Evolutionary conservation across 2,113 vertebrate species (phyloP).

Genomic region (Seriola rivoliana): DNA sequence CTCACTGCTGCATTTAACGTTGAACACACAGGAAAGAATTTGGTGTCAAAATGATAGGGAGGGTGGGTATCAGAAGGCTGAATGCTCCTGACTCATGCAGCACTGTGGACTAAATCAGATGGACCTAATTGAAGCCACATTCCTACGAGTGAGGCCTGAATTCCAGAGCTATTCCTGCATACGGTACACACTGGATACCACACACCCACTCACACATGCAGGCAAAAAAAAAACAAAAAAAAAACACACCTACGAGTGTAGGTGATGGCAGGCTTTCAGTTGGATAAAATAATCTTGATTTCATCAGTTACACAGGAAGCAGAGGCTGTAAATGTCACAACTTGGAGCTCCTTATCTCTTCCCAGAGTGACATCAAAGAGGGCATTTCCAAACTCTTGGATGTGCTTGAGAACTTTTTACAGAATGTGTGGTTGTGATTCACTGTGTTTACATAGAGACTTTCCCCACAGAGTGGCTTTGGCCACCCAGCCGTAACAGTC

Average conservation of each 20-base stretch:
- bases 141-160: slow-evolving; percentile 63
- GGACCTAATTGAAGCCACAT: slow-evolving; percentile 77
- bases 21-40: slow-evolving; percentile 51
- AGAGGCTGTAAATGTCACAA: not conserved
- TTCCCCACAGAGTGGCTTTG: slow-evolving; percentile 56
- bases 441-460: slow-evolving; percentile 62
- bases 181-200: slow-evolving; percentile 31
- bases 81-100: slow-evolving; percentile 64
- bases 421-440: slow-evolving; percentile 69
- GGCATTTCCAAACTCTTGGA: slow-evolving; percentile 22
- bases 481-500: slow-evolving; percentile 63
- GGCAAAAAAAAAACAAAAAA: not conserved
- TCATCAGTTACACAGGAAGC: not conserved
- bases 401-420: slow-evolving; percentile 13
- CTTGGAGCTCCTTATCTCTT: slow-evolving; percentile 36
- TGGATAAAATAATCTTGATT: not conserved
- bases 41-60: slow-evolving; percentile 49
- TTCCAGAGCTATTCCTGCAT: slow-evolving; percentile 56
- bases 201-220: slow-evolving; percentile 50
- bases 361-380: slow-evolving; percentile 6
- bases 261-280: not conserved
- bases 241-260: slow-evolving; percentile 1
- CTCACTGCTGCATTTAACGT: slow-evolving; percentile 50
- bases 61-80: slow-evolving; percentile 52
- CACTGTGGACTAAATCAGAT: slow-evolving; percentile 61